phyloP scores from a whole-genome alignment of 2,113 vertebrate species.

The Bettongia penicillata region DNA sequence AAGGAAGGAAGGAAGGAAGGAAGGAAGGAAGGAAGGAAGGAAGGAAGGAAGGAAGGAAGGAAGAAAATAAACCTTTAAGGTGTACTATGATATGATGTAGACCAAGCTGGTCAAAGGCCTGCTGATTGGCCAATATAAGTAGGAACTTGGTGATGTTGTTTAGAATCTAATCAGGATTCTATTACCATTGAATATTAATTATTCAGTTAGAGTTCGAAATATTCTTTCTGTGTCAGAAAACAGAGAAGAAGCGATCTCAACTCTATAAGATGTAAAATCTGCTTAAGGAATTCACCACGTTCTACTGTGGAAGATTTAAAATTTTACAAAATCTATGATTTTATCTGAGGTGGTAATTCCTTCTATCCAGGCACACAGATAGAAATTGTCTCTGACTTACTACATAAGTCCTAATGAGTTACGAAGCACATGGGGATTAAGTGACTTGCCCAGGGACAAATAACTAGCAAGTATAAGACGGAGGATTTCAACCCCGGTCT shows the following conservation, averaged over 20 bases:
- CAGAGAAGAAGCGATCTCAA: background rate
- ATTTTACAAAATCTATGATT: background rate
- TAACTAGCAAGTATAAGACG: background rate
- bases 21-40: too few relatives aligned
- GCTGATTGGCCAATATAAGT: background rate
- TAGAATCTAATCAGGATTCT: background rate
- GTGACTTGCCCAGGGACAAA: background rate
- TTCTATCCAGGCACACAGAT: background rate
- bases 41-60: background rate
- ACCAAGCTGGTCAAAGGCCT: background rate
- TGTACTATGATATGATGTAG: background rate
- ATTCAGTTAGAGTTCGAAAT: background rate
- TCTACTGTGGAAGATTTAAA: background rate
- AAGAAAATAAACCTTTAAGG: background rate
- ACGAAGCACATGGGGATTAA: background rate
- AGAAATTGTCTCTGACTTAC: background rate
- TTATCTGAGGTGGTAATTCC: background rate
- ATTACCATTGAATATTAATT: background rate
- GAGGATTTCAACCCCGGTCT: background rate
- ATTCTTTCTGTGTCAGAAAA: background rate
- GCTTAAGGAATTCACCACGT: background rate
- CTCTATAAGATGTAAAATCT: background rate
- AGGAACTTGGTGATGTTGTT: background rate
- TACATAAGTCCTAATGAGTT: background rate
- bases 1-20: background rate